Base-by-base conservation (phyloP, 2,797 vertebrate genomes). In the Kryptolebias ocellatus region DNA sequence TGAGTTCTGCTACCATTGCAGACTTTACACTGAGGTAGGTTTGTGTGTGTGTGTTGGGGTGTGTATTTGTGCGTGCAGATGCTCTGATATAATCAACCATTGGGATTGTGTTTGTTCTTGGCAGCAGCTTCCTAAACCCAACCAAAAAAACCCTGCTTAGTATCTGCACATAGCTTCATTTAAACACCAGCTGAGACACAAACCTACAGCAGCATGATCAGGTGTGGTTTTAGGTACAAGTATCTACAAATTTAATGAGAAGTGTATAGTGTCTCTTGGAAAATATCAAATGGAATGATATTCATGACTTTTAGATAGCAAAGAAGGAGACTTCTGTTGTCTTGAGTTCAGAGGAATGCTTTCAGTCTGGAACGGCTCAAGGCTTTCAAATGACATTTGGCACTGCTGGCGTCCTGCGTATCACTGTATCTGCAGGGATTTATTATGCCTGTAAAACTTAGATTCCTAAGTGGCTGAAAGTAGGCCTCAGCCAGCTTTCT, bases 371-470 rank as follows among this genome's bases (percentile, higher is more conserved):
- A 69, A 34, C 52, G 70, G 53, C 74, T 76, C 56, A 51, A 63
- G 76, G 63, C 58, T 71, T 70, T 75, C 46, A 56, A 53, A 69
- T 63, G 81, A 83, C 80, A 76, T 61, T 60, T 81, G 81, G 83
- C 76, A 85, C 47, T 53, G 2, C 17, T 2, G 11, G n/a, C 28
- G 45, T 72, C 76, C 53, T 50, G 37, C 71, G 50, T 67, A 44
- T 17, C 67, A 76, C 64, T 74, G 61, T 31, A 70, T 54, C 70
- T 59, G 73, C 67, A 72, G 77, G 84, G 79, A 87, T 89, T 80
- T 83, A 83, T 83, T 58, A 60, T 20, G 67, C 61, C 76, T 78
- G 61, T 71, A 73, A 74, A 74, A 56, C 15, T 2, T 51, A 49
- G 64, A 69, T 81, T 83, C 80, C 60, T 54, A 20, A 67, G 72